Evolutionary conservation across 2,888 invertebrate genomes (phyloP), one percentile per base, ranked within the genome.

Genomic region (Allacma fusca): DNA sequence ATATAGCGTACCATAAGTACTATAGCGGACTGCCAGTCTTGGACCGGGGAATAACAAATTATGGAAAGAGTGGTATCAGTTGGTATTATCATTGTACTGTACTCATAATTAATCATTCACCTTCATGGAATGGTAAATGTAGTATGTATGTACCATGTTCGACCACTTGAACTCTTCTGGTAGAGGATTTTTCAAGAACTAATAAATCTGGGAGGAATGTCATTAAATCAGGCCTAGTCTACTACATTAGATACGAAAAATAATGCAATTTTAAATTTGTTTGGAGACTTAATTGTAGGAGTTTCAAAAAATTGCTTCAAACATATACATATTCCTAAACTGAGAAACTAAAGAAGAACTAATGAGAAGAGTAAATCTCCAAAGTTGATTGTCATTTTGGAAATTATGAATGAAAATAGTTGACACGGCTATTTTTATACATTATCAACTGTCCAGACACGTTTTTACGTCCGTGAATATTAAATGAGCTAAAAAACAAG

Each of bases 11-110:
- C 26, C 23, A 24, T 70, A 70, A 70, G 70, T 70, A 70, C 69
- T 69, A 43, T 69, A 69, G 40, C 40, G 40, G 43, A 69, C 43
- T 29, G 69, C 69, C 69, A 62, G 62, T 43, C 69, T 69, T 62
- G 43, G 43, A 69, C 70, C 50, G 70, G 70, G 62, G n/a, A 23
- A 50, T 70, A 70, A 70, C 50, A 50, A 70, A 70, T 70, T 50
- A 24, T 70, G 70, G 70, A 70, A 70, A 70, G 21, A 21, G 5
- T 70, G 44, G 70, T 44, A 69, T 69, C 43, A 43, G 68, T 43
- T 69, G 68, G 70, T 70, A 26, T 70, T 26, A 62, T 70, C 50
- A 69, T 70, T 70, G 70, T 70, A 70, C 70, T 70, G 70, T 70
- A 70, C 70, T 70, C 50, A 70, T 70, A 70, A 7, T 70, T 50